Evolutionary conservation across 1,140 invertebrate genomes (phyloP).

Genomic region (Archegozetes longisetosus): DNA sequence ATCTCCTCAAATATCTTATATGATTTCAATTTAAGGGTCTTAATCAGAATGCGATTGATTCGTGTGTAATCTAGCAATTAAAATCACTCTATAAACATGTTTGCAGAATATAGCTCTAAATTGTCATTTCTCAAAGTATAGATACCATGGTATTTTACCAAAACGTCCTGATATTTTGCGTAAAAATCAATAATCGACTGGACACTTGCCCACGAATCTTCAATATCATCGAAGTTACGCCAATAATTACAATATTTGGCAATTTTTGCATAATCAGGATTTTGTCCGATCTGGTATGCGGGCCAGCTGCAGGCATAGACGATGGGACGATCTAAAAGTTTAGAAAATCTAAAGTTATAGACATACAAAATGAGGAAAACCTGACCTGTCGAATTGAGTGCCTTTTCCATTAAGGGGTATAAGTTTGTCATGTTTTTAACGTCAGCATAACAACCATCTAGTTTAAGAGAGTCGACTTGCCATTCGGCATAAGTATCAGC

Average conservation of each 20-base stretch:
- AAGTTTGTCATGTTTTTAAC: neutral
- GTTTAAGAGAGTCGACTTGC: slow-evolving; percentile 41
- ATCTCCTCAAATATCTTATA: too few species aligned
- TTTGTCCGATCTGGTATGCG: slow-evolving; percentile 24
- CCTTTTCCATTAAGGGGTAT: slow-evolving; percentile 5
- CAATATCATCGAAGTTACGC: slow-evolving; percentile 43
- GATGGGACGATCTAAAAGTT: slow-evolving; percentile 21
- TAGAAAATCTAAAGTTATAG: neutral
- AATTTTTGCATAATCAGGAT: slow-evolving; percentile 14
- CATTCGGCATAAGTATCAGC: slow-evolving; percentile 41
- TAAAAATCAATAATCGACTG: slow-evolving; percentile 38
- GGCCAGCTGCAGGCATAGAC: slow-evolving; percentile 34
- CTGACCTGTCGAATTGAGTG: neutral
- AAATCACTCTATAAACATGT: too few species aligned
- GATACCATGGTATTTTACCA: neutral
- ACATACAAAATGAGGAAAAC: neutral
- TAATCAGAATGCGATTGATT: too few species aligned
- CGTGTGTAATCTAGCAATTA: too few species aligned
- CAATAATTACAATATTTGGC: slow-evolving; percentile 41
- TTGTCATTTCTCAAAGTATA: too few species aligned
- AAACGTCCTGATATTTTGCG: neutral
- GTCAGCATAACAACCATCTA: slow-evolving; percentile 38
- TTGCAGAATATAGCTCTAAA: too few species aligned
- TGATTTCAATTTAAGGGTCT: too few species aligned
- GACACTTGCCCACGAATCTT: slow-evolving; percentile 37